A percentile compares a stretch with the other conserved stretches of the same genome.
phyloP scores from a whole-genome alignment of 2,113 vertebrate species.

The Prinia subflava region DNA sequence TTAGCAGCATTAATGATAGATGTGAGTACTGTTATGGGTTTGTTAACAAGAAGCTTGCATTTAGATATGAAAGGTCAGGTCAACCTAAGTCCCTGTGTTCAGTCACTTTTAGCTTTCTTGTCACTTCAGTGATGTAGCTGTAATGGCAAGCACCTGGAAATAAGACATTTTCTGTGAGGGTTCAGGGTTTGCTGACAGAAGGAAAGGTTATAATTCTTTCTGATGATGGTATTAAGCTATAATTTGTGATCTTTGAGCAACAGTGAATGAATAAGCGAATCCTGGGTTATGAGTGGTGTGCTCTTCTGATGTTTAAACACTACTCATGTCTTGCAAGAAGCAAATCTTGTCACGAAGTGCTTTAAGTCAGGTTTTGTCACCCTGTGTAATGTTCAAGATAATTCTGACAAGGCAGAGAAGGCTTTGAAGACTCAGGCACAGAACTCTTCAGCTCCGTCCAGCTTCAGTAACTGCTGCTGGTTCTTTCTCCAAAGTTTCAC shows the following conservation, averaged over 20 bases:
- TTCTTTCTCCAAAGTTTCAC: neutral
- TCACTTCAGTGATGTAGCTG: neutral
- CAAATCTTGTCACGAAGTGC: neutral
- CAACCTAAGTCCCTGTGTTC: neutral
- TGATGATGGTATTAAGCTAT: neutral
- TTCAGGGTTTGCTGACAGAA: neutral
- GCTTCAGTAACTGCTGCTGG: neutral
- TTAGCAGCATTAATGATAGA: neutral
- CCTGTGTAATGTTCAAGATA: neutral
- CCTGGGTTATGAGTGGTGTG: neutral
- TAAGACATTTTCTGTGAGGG: neutral
- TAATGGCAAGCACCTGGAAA: neutral
- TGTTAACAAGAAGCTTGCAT: neutral
- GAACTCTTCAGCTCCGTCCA: neutral
- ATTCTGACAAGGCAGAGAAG: neutral
- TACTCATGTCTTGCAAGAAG: neutral
- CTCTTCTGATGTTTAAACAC: neutral
- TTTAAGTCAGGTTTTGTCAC: neutral
- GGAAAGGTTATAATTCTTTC: neutral
- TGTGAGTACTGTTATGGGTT: neutral
- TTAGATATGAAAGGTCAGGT: neutral
- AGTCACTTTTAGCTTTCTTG: neutral
- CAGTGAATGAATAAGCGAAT: neutral
- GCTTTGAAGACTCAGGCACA: neutral
- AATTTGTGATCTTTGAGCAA: neutral